Evolutionary conservation across 1,140 invertebrate genomes (phyloP), one percentile per base, ranked within the genome.

Genomic region (Battus philenor): DNA sequence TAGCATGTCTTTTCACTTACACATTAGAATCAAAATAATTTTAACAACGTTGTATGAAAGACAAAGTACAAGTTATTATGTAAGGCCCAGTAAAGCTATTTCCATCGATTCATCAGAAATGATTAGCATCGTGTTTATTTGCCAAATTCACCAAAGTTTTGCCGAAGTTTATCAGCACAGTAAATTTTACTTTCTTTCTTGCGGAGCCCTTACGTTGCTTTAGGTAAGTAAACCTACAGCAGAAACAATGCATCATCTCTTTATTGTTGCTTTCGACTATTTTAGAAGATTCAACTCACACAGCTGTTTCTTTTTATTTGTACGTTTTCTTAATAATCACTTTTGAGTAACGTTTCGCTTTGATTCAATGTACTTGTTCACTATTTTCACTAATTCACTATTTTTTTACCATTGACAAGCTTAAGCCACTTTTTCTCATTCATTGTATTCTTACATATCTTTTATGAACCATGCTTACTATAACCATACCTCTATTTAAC

Each of bases 121-220:
- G 31, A 5, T 26, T 41, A 43, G 45, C 45, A 45, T 44, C 20
- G 31, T 29, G 32, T 57, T 61, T 44, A 29, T 59, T 70, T 70
- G 64, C 65, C 50, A 65, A 47, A 44, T 43, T 62, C 69, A 65
- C 66, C 65, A 60, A 61, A 46, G 46, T 64, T 66, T 59, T 65
- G 62, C 61, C 50, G 68, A 68, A 68, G 68, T 71, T 66, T 64
- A 55, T 70, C 59, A 76, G 81, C 81, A 82, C 81, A 79, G 76
- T 85, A 79, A 75, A 82, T 68, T 75, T 83, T 81, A 79, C 74
- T 82, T 85, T 85, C 67, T 85, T 85, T 85, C 79, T 85, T 83
- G 81, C 81, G 81, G 81, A 85, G 81, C 77, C 81, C 79, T 81
- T 79, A 80, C 79, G 74, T 83, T 83, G 73, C 62, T 62, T 69